Evolutionary conservation across 2,797 vertebrate species (phyloP).

Genomic region (Eulemur coronatus): DNA sequence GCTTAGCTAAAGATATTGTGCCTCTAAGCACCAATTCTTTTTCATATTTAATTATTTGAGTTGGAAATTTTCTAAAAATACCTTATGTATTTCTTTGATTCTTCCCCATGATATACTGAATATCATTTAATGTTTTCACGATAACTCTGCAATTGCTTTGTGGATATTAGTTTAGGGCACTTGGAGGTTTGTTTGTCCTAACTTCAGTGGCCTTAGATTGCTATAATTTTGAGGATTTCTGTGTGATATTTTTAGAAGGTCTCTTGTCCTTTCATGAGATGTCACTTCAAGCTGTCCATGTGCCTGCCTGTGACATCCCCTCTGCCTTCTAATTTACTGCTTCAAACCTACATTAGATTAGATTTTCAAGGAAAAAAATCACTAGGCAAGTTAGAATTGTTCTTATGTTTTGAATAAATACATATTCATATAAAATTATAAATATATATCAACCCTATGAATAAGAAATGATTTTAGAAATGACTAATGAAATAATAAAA

Average conservation of each 20-base stretch:
- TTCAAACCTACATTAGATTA: not conserved
- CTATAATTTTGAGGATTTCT: conserved; percentile 51
- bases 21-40: not conserved
- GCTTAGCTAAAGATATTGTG: not conserved
- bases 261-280: conserved; percentile 29
- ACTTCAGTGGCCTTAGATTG: not conserved
- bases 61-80: conserved; percentile 9
- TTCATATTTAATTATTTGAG: not conserved
- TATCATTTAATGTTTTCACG: not conserved
- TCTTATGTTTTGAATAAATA: conserved; percentile 1
- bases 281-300: not conserved
- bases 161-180: not conserved
- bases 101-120: not conserved
- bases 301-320: not conserved
- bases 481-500: conserved; percentile 14
- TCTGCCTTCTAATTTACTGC: not conserved
- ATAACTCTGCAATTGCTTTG: not conserved
- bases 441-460: not conserved
- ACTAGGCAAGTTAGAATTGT: not conserved
- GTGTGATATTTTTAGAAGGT: conserved; percentile 43
- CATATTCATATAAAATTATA: conserved; percentile 3
- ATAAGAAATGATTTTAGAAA: conserved; percentile 31
- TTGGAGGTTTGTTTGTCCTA: not conserved
- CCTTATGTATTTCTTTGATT: not conserved
- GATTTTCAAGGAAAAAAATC: not conserved